Base-by-base conservation (phyloP, 1,140 invertebrate species). In the Drosophila pallidifrons region DNA sequence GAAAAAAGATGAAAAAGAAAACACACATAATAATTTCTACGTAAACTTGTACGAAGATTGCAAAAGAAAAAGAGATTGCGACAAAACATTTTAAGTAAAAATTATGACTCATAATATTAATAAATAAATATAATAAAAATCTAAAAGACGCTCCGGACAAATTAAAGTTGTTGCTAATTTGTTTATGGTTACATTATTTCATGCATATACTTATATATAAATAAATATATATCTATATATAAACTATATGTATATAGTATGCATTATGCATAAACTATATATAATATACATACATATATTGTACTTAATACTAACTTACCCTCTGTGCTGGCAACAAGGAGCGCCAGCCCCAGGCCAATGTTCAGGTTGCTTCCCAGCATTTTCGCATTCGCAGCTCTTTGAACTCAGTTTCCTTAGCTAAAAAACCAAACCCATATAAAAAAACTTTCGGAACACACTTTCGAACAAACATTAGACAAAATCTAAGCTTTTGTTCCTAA, bases 111-210 rank as follows among this genome's bases (percentile, higher is more conserved):
- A 88, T 87, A 88, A 87, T 66, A 82, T 65, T n/a, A 43, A 32
- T 25, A 32, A 60, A 60, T 45, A 47, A 47, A 32, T 60, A 60
- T 65, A 77, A 82, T 74, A 76, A 46, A 68, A 66, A 72, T 41
- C 70, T 89, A 75, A 79, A 83, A 75, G 80, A 83, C 73, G 85
- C 85, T 88, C 85, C 83, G 83, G 81, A 75, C 83, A 89, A 88
- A 76, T 78, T 75, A 71, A 89, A 85, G 75, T 89, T 89, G 85
- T 89, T 89, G 85, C 85, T 89, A 89, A 89, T 90, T 89, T 89
- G 86, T 89, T 91, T 91, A 91, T 91, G 90, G 86, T 91, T 91
- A 90, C 78, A 91, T 91, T 91, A 91, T 91, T 90, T 88, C 82
- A 88, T 83, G 76, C 79, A 89, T 88, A 80, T 70, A 68, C 59